A percentile compares a stretch with the other conserved stretches of the same genome.
phyloP scores from a whole-genome alignment of 2,113 vertebrate species.

The Lepus timidus region DNA sequence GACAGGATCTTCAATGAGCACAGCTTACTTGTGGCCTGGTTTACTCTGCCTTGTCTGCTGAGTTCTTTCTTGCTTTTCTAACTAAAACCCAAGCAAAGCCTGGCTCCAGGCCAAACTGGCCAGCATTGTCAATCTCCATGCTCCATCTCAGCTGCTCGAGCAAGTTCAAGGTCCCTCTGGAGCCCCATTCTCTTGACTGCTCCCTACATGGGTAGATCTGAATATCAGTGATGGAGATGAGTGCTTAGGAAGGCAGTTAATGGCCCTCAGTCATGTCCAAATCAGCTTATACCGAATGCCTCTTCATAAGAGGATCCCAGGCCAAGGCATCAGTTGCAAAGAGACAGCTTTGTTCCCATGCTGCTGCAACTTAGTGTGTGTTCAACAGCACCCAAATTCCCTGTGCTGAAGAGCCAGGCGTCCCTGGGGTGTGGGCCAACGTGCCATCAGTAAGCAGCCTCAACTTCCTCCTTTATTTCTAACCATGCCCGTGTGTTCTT shows the following conservation, averaged over 20 bases:
- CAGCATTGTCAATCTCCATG: background rate
- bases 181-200: background rate
- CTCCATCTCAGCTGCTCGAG: background rate
- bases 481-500: background rate
- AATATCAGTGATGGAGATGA: constrained; percentile 36
- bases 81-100: constrained; percentile 2
- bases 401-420: background rate
- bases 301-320: background rate
- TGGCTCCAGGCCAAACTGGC: background rate
- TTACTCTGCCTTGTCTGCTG: background rate
- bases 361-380: background rate
- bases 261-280: background rate
- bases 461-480: background rate
- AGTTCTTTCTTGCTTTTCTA: background rate
- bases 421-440: background rate
- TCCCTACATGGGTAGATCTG: background rate
- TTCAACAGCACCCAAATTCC: background rate
- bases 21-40: background rate
- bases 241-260: constrained; percentile 20
- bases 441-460: background rate
- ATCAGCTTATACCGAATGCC: background rate
- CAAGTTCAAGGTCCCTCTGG: background rate
- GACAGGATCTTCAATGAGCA: background rate
- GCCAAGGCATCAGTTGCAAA: background rate
- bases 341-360: background rate